A percentile compares a stretch with the other conserved stretches of the same genome.
Evolutionary conservation across 2,797 vertebrate species (phyloP).

Genomic region (Periophthalmus magnuspinnatus): DNA sequence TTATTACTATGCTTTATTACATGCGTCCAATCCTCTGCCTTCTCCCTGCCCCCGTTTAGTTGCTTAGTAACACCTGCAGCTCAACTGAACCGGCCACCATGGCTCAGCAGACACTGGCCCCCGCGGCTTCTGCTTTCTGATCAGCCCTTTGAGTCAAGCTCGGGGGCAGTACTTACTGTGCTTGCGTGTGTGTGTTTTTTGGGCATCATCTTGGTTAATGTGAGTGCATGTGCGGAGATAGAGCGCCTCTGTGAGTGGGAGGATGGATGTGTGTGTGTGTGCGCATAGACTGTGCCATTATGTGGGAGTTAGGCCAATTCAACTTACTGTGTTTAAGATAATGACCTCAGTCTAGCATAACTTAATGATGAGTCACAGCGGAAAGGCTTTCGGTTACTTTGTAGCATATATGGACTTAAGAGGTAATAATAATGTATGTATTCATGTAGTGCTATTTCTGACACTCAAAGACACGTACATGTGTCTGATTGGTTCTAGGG

Average conservation of each 20-base stretch:
- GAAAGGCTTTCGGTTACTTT: conserved; percentile 40
- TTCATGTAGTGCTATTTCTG: too few relatives aligned
- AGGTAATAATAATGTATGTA: too few relatives aligned
- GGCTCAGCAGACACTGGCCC: conserved; percentile 61
- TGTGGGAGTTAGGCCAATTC: conserved; percentile 71
- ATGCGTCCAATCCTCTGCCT: conserved; percentile 71
- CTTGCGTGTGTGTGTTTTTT: conserved; percentile 21
- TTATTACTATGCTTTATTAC: conserved; percentile 63
- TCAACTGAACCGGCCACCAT: conserved; percentile 67
- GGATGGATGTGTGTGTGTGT: conserved; percentile 63
- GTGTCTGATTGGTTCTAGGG: too few relatives aligned
- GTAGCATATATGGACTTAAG: not conserved
- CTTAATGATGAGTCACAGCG: conserved; percentile 65
- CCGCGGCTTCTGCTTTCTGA: conserved; percentile 58
- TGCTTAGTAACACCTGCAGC: conserved; percentile 84
- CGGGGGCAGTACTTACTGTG: conserved; percentile 44
- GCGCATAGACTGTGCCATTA: conserved; percentile 64
- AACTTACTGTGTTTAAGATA: conserved; percentile 62
- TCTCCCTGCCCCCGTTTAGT: conserved; percentile 74
- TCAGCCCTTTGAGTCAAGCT: conserved; percentile 66
- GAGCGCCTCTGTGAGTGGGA: conserved; percentile 68
- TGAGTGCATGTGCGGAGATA: conserved; percentile 47
- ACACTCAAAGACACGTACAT: not conserved
- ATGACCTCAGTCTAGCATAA: conserved; percentile 67
- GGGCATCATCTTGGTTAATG: conserved; percentile 22